Conservation (phyloP, 2,888 invertebrate species). For the Temnothorax rugatulus region DNA sequence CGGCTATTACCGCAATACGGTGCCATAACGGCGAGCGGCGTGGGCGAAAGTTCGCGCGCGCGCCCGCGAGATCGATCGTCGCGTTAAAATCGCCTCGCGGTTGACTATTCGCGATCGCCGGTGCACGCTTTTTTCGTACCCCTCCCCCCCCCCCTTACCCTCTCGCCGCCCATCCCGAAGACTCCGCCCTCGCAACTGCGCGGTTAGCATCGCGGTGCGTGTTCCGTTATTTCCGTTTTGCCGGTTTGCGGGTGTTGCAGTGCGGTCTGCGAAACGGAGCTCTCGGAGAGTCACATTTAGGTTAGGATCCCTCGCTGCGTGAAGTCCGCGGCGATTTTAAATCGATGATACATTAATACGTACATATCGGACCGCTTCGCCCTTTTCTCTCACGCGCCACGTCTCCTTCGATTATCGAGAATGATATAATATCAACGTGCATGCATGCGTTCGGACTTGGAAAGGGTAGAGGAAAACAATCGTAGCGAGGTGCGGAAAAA, state of each 20-base stretch:
- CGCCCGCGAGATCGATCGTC: slow-evolving; percentile 38
- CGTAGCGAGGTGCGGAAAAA: neutral
- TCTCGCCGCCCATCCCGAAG: slow-evolving; percentile 34
- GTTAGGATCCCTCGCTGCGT: slow-evolving; percentile 24
- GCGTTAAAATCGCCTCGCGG: slow-evolving; percentile 4
- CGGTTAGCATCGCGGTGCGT: slow-evolving; percentile 22
- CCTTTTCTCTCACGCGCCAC: too few relatives aligned
- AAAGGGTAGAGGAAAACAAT: neutral
- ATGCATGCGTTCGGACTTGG: neutral
- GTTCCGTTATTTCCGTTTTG: neutral
- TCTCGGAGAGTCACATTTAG: neutral
- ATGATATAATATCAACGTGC: neutral
- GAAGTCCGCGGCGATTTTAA: slow-evolving; percentile 38
- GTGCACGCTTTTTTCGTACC: slow-evolving; percentile 46
- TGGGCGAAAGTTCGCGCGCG: slow-evolving; percentile 36
- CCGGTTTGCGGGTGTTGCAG: neutral
- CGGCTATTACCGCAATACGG: neutral
- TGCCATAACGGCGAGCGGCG: slow-evolving; percentile 19
- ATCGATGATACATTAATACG: slow-evolving; percentile 31
- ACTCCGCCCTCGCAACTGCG: slow-evolving; percentile 73
- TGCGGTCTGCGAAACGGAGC: neutral
- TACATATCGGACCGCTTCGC: neutral
- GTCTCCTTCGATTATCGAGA: neutral
- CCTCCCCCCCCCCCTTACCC: neutral
- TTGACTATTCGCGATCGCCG: slow-evolving; percentile 8